Evolutionary conservation across 2,113 vertebrate species (phyloP).

Genomic region (Hystrix brachyura): DNA sequence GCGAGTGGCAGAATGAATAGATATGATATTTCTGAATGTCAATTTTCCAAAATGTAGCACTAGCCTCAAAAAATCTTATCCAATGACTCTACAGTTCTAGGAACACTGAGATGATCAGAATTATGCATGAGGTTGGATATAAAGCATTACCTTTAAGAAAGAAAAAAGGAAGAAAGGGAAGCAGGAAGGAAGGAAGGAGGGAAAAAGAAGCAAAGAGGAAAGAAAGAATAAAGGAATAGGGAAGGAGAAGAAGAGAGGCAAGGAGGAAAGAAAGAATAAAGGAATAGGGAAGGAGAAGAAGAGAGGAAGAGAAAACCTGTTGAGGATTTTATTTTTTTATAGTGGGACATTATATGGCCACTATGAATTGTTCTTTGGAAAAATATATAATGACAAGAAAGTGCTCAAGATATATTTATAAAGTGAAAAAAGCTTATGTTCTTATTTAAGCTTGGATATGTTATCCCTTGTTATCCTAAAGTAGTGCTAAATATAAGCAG

Average conservation of each 20-base stretch:
- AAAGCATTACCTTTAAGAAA: background rate
- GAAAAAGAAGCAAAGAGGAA: background rate
- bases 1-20: background rate
- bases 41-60: background rate
- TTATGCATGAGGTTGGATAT: background rate
- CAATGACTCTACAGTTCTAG: background rate
- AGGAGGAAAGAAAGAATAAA: background rate
- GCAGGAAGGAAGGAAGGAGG: background rate
- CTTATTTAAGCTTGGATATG: background rate
- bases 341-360: background rate
- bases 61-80: background rate
- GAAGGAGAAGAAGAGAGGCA: too few relatives aligned
- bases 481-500: background rate
- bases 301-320: background rate
- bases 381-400: background rate
- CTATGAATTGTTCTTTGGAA: background rate
- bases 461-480: background rate
- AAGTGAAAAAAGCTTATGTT: background rate
- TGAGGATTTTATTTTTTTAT: background rate
- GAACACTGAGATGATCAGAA: background rate
- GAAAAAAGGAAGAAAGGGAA: background rate
- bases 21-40: background rate
- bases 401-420: background rate
- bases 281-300: background rate
- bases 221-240: too few relatives aligned